Percentiles rank a stretch among this genome's conserved stretches.
Conservation (phyloP, 2,888 invertebrate genomes). For the Orthonychiurus folsomi region DNA sequence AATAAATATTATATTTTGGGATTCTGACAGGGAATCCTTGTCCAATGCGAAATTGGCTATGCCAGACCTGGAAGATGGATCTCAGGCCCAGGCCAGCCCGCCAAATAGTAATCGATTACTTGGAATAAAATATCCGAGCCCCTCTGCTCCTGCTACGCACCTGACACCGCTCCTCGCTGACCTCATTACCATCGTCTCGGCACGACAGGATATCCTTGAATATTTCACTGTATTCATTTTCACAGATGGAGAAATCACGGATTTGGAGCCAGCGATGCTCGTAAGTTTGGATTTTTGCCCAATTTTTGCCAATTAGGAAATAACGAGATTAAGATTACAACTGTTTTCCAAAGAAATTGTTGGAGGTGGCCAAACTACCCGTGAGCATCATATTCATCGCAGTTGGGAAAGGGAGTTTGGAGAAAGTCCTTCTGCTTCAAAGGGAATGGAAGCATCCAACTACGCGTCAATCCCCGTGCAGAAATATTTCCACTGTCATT, state of each 20-base stretch:
- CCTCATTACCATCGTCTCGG: conserved; percentile 22
- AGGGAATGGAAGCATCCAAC: conserved; percentile 19
- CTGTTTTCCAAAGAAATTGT: conserved; percentile 18
- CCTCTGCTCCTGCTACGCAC: no score
- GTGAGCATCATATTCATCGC: conserved; percentile 26
- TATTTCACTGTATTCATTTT: conserved; percentile 30
- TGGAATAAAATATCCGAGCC: no score
- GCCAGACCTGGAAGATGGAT: not conserved
- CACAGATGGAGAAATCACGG: conserved; percentile 27
- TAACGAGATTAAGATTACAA: no score
- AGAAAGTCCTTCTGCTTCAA: conserved; percentile 19
- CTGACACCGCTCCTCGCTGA: conserved; percentile 23
- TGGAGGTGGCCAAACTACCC: conserved; percentile 22
- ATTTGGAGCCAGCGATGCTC: conserved; percentile 21
- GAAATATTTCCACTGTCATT: conserved; percentile 25
- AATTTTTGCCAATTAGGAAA: no score
- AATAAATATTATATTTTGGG: no score
- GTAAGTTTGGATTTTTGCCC: conserved; percentile 7
- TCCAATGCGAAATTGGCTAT: not conserved
- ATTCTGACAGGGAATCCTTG: not conserved
- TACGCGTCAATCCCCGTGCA: conserved; percentile 19
- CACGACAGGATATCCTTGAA: conserved; percentile 22
- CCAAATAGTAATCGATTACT: no score
- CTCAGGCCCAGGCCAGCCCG: no score
- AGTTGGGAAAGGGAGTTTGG: conserved; percentile 28